Base-by-base conservation (phyloP, 1,140 invertebrate species). In the Aphaenogaster rudis region DNA sequence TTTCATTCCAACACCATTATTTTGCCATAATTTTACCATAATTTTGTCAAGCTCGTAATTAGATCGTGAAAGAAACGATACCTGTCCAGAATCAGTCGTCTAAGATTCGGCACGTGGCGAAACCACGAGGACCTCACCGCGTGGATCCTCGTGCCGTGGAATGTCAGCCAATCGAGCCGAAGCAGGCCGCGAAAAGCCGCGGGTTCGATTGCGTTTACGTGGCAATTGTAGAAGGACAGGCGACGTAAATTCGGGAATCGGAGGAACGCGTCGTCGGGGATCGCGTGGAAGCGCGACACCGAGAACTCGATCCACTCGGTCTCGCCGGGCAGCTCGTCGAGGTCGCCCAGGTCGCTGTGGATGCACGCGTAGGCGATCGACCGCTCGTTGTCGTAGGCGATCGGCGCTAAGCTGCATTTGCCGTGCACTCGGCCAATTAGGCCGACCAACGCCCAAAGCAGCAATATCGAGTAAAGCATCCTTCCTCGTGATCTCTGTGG, bases 271-370 rank as follows among this genome's bases (percentile, higher is more conserved):
- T 91, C 87, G n/a, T 89, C 33, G 0, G 91, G 87, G 13, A 94
- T 91, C 15, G 45, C 33, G 11, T 88, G 71, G 39, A 94, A 87
- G 11, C 89, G 86, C 8, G 91, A 92, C 45, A 94, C 93, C 33
- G 93, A 91, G 63, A 94, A 94, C 79, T 94, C 93, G 61, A 94
- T 94, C 93, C 92, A 93, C 28, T 93, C 92, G 21, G 88, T 88
- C 8, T 94, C 88, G 63, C 28, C 76, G 36, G 93, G 80, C 8
- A 94, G 81, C 17, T 90, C 89, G 3, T 90, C 59, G 66, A 94
- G 86, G 71, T 94, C 90, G 50, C 63, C 57, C 33, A 93, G 78
- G 86, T 92, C 87, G 50, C 88, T 78, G 17, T 93, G 88, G 9
- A 92, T 89, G 59, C 93, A 94, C 28, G 88, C 92, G 72, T 94